Evolutionary conservation across 2,797 vertebrate genomes (phyloP), one percentile per base, ranked within the genome.

Genomic region (Brotula barbata): DNA sequence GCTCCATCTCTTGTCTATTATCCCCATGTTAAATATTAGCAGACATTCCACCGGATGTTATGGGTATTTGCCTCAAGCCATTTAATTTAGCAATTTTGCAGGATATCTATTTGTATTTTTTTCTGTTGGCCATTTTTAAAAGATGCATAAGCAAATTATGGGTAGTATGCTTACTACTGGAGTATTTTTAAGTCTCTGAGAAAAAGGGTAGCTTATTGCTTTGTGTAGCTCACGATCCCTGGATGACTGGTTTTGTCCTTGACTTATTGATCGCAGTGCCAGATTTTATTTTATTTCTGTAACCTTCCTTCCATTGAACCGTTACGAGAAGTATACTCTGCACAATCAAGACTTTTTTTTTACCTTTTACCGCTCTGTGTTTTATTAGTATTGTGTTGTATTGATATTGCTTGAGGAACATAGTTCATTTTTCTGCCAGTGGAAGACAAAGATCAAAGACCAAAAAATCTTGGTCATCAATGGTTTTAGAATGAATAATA

Each of bases 41-140:
- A 64, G 57, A 67, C 70, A 63, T 76, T 75, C 67, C 54, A 51
- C 25, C 53, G 22, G 62, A 57, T 73, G 47, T 59, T 59, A 67
- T 58, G 58, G 49, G 47, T 62, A 41, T 76, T 58, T 49, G 23
- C 59, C 20, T 19, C 49, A 58, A 42, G 40, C 28, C 25, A 28
- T 28, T 28, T 4, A 28, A 28, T 28, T 8, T 28, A n/a, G n/a
- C n/a, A n/a, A n/a, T n/a, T n/a, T n/a, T n/a, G 25, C 25, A 28
- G 25, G 4, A 28, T 28, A 28, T 28, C 25, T 28, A 7, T 7
- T 4, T 28, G 7, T 28, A 28, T 28, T 56, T 39, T 45, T 67
- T 12, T 28, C 11, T 55, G 1, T 1, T 6, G 36, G 8, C 33
- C 50, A 5, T 53, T 3, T 14, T 31, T 43, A 2, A 23, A 48